Conservation (phyloP, 2,113 vertebrate species). For the Gadus macrocephalus region DNA sequence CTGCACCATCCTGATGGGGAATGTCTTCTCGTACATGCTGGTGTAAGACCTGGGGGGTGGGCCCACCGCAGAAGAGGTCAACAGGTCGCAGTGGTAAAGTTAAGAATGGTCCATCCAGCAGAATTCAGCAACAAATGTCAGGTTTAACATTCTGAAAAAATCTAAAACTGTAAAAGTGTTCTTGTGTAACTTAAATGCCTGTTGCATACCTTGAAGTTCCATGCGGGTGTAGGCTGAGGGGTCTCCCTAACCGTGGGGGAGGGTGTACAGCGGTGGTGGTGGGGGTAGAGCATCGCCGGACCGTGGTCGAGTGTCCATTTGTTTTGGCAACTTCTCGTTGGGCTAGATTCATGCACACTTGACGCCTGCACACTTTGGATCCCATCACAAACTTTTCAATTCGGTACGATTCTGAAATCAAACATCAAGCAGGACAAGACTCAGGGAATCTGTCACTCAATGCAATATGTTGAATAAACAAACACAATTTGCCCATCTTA, state of each 20-base stretch:
- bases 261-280: slow-evolving; percentile 42
- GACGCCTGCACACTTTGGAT: slow-evolving; percentile 69
- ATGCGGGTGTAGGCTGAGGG: slow-evolving; percentile 55
- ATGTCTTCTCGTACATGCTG: slow-evolving; percentile 73
- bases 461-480: too few species aligned
- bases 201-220: slow-evolving; percentile 45
- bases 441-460: too few species aligned
- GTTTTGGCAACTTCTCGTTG: slow-evolving; percentile 66
- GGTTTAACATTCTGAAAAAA: too few species aligned
- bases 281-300: slow-evolving; percentile 30
- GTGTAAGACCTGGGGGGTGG: slow-evolving; percentile 43
- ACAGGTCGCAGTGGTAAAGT: slow-evolving; percentile 31
- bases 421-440: slow-evolving; percentile 1
- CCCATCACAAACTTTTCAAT: slow-evolving; percentile 53
- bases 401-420: slow-evolving; percentile 46
- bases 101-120: slow-evolving; percentile 7
- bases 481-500: too few species aligned
- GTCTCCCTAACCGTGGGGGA: slow-evolving; percentile 66
- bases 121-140: not conserved
- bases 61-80: slow-evolving; percentile 24
- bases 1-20: slow-evolving; percentile 71
- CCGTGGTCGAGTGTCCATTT: slow-evolving; percentile 68
- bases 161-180: not conserved
- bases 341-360: slow-evolving; percentile 60
- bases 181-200: not conserved